Base-by-base conservation (phyloP, 2,888 invertebrate species). In the Eupithecia vulgata region DNA sequence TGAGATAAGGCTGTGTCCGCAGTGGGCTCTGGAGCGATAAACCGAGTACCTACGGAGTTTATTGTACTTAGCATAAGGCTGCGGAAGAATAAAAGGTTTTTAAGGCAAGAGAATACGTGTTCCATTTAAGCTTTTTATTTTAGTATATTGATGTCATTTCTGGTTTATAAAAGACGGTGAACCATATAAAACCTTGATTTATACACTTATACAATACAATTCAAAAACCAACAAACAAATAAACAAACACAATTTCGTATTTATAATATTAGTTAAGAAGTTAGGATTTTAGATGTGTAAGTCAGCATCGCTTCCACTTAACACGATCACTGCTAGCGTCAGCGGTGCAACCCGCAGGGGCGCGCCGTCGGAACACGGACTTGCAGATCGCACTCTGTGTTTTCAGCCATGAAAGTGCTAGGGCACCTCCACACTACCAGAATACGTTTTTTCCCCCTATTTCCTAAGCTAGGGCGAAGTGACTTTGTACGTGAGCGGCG, bases 401-500 rank as follows among this genome's bases (percentile, higher is more conserved):
- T n/a, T n/a, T n/a, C n/a, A n/a, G n/a, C n/a, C n/a, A n/a, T n/a
- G n/a, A n/a, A n/a, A n/a, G n/a, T n/a, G n/a, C n/a, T n/a, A n/a
- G n/a, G n/a, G 37, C 21, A 30, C 35, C 10, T 5, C 42, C 42
- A 42, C 17, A n/a, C 62, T 30, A 40, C 40, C 40, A 42, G 5
- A 34, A 13, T 34, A 61, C 37, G 40, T 62, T 59, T 61, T 68
- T 68, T 45, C n/a, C 25, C 25, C 17, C n/a, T 59, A 59, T 68
- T 68, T 45, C 42, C 17, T 30, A 21, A 45, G 52, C 21, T 65
- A 65, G 37, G 75, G 25, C 48, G 59, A 35, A 42, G 74, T 68
- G 68, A 74, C 67, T 67, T 70, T 42, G 74, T 68, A 75, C 75
- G 72, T 75, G 75, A 72, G 67, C 37, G n/a, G 75, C 75, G 52